A percentile compares a stretch with the other conserved stretches of the same genome.
These are phyloP conservation scores for Philypnodon macrostomus DNA, from an alignment of 2,797 vertebrate species.

Conservation along the genomic window DNA sequence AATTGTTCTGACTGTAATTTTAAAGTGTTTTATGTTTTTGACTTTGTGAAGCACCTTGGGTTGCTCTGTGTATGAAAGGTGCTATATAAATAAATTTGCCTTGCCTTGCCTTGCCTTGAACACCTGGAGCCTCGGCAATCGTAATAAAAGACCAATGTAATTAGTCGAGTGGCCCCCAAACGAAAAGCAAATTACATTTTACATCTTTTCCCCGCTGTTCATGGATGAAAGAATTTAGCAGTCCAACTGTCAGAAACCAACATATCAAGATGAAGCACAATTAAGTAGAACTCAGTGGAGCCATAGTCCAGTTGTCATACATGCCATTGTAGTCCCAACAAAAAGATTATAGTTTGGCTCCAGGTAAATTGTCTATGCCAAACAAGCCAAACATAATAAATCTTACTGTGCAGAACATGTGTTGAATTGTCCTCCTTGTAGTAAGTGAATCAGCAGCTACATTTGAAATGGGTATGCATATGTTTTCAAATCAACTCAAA, in stretches of 20 bases:
- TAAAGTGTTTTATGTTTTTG: no score
- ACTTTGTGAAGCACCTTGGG: no score
- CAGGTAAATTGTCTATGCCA: no score
- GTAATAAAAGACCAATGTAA: slow-evolving; percentile 24
- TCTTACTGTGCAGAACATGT: no score
- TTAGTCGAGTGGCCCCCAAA: slow-evolving; percentile 21
- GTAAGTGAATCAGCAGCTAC: no score
- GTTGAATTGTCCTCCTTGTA: no score
- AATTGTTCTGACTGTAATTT: no score
- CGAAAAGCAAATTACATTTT: slow-evolving; percentile 1
- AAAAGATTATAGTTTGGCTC: neutral
- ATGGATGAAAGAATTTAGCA: neutral
- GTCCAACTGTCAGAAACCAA: slow-evolving; percentile 7
- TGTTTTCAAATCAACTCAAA: no score
- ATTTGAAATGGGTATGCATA: no score
- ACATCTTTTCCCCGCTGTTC: slow-evolving; percentile 28
- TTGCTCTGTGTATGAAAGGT: no score
- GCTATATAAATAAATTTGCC: no score
- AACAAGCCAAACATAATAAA: no score
- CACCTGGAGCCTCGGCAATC: slow-evolving; percentile 39
- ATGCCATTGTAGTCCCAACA: neutral
- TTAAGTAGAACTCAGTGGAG: neutral
- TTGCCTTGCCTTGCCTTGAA: slow-evolving; percentile 34
- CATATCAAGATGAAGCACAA: slow-evolving; percentile 4
- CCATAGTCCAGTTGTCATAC: slow-evolving; percentile 1